Evolutionary conservation across 2,113 vertebrate species (phyloP).

Genomic region (Festucalex cinctus): DNA sequence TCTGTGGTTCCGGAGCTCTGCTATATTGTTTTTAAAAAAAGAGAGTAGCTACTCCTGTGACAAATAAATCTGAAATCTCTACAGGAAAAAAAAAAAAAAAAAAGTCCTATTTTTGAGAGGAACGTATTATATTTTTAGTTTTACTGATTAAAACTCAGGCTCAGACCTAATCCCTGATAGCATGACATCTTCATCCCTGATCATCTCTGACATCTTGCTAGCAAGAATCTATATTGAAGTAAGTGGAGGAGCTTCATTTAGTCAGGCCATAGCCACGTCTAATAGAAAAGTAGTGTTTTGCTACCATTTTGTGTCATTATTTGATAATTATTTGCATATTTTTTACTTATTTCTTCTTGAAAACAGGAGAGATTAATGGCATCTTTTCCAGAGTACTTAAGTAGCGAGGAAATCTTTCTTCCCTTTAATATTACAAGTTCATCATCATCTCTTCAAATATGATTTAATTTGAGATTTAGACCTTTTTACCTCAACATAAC

Average conservation of each 20-base stretch:
- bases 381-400: background rate
- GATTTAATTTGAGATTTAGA: too few species aligned
- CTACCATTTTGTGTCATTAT: background rate
- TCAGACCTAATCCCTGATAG: background rate
- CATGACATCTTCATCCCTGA: too few species aligned
- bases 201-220: background rate
- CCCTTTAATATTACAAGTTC: background rate
- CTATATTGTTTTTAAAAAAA: background rate
- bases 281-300: background rate
- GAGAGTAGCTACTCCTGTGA: background rate
- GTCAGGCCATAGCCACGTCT: background rate
- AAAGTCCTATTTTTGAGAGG: too few species aligned
- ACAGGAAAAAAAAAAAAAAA: too few species aligned
- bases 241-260: background rate
- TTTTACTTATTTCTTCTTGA: background rate
- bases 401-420: background rate
- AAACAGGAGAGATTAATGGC: too few species aligned
- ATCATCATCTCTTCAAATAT: too few species aligned
- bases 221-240: background rate
- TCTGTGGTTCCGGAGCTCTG: background rate
- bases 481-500: background rate
- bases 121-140: too few species aligned
- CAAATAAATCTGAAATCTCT: too few species aligned
- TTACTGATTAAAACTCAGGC: too few species aligned
- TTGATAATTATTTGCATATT: background rate